These are phyloP conservation scores for Pogonognathellus flavescens DNA, from an alignment of 1,140 invertebrate genomes.

Conservation along the genomic window DNA sequence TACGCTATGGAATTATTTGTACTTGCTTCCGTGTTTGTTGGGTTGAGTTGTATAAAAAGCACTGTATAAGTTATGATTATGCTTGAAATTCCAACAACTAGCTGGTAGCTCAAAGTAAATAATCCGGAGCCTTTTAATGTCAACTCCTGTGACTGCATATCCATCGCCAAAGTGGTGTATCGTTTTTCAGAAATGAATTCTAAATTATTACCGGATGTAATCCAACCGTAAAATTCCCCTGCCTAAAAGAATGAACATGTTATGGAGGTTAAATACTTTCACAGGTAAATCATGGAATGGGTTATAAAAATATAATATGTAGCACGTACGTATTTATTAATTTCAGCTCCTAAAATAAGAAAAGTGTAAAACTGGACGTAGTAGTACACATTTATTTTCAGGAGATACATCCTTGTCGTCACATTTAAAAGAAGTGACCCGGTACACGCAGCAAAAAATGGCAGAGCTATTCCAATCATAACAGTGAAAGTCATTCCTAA, in stretches of 20 bases:
- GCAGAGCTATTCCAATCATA: neutral
- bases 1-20: neutral
- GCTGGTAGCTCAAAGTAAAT: neutral
- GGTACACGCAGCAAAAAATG: neutral
- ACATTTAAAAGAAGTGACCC: neutral
- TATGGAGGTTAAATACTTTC: no score
- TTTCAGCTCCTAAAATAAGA: neutral
- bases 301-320: no score
- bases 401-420: neutral
- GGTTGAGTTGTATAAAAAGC: neutral
- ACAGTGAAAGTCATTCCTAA: neutral
- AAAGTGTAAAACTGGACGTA: neutral
- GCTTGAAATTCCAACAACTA: neutral
- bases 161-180: neutral
- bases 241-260: neutral
- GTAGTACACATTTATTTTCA: neutral
- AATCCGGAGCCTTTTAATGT: neutral
- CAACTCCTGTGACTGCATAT: neutral
- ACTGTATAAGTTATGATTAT: neutral
- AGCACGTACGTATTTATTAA: neutral
- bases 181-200: neutral
- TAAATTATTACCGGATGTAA: neutral
- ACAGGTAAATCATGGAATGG: neutral
- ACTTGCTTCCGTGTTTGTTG: neutral
- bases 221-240: neutral